These are phyloP conservation scores for Albula goreensis DNA, from an alignment of 2,113 vertebrate genomes.

Conservation along the genomic window DNA sequence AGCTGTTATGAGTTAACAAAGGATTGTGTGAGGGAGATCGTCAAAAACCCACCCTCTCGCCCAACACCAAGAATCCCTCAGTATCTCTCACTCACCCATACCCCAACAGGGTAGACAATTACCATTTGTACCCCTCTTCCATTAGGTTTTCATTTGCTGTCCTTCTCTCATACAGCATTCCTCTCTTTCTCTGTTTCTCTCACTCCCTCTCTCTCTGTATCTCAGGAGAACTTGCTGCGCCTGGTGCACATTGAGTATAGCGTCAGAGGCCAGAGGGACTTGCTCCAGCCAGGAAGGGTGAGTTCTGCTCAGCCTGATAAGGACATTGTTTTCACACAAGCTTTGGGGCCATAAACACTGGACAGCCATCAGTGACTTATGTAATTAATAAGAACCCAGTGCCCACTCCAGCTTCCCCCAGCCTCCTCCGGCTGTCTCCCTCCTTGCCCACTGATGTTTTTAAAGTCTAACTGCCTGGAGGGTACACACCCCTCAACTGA, in stretches of 20 bases:
- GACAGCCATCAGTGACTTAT: neutral
- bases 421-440: conserved; percentile 28
- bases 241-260: conserved; percentile 90
- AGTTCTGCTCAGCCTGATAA: conserved; percentile 62
- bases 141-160: neutral
- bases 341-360: conserved; percentile 26
- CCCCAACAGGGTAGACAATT: neutral
- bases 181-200: conserved; percentile 15
- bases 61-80: neutral
- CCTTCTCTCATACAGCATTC: conserved; percentile 14
- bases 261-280: conserved; percentile 77
- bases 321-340: conserved; percentile 58
- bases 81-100: neutral
- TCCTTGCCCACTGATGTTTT: conserved; percentile 29
- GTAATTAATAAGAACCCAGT: conserved; percentile 13
- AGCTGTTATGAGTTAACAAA: neutral
- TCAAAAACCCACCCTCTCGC: neutral
- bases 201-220: conserved; percentile 42
- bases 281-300: conserved; percentile 91
- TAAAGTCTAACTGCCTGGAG: conserved; percentile 31
- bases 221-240: conserved; percentile 88
- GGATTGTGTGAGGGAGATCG: neutral
- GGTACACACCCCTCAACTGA: conserved; percentile 42
- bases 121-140: conserved; percentile 12
- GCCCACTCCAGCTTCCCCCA: conserved; percentile 21